These are phyloP conservation scores for Tuberolachnus salignus DNA, from an alignment of 2,888 invertebrate genomes.

Conservation along the genomic window DNA sequence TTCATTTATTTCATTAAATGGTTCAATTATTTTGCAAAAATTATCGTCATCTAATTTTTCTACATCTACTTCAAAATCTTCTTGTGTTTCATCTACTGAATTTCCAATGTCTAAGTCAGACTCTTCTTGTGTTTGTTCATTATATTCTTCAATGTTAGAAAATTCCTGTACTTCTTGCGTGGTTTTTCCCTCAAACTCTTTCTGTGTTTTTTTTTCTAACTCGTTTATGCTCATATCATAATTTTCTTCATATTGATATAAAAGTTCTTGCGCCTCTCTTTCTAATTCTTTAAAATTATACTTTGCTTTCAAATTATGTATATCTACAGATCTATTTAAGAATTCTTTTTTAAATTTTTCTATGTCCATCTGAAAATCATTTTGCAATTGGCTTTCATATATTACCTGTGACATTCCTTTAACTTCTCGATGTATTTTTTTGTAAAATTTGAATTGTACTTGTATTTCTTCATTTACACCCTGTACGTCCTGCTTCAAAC, in stretches of 20 bases:
- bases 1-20: background rate
- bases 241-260: too few relatives aligned
- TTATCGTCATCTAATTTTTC: background rate
- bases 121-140: background rate
- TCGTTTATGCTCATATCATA: too few relatives aligned
- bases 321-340: background rate
- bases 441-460: background rate
- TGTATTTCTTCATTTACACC: background rate
- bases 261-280: too few relatives aligned
- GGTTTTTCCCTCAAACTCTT: too few relatives aligned
- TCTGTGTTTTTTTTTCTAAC: too few relatives aligned
- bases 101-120: background rate
- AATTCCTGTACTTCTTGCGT: too few relatives aligned
- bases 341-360: background rate
- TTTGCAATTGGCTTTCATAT: background rate
- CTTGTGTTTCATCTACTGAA: background rate
- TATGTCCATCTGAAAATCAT: background rate
- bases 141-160: too few relatives aligned
- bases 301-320: background rate
- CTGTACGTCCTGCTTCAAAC: background rate
- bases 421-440: background rate
- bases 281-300: too few relatives aligned
- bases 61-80: slow-evolving; percentile 4
- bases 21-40: background rate
- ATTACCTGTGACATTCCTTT: background rate